Conservation (phyloP, 2,113 vertebrate species). For the Setophaga petechia region DNA sequence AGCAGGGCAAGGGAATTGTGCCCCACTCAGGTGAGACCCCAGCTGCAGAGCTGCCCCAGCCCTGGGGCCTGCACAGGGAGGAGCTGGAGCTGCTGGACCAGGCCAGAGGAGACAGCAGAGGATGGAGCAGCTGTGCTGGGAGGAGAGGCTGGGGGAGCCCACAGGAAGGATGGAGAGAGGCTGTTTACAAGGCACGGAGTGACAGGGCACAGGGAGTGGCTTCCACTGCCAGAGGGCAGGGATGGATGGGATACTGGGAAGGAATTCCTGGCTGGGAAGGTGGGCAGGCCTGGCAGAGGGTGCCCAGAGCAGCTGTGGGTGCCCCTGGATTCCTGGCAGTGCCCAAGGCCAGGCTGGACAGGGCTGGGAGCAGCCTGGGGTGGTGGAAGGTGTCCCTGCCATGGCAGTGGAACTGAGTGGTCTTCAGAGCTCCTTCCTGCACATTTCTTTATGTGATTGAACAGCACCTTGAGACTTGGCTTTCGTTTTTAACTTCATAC, state of each 20-base stretch:
- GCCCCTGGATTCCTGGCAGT: neutral
- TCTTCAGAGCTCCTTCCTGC: neutral
- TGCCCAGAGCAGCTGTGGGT: neutral
- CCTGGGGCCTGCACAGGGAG: neutral
- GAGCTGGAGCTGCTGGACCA: neutral
- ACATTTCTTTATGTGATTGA: neutral
- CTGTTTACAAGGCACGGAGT: rapidly evolving
- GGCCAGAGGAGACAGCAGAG: neutral
- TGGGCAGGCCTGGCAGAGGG: neutral
- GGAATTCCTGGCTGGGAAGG: rapidly evolving
- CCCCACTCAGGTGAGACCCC: neutral
- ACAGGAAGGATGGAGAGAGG: neutral
- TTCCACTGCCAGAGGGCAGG: neutral
- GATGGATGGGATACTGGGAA: rapidly evolving
- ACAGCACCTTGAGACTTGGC: neutral
- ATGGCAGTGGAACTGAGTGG: neutral
- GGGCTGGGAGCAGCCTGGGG: neutral
- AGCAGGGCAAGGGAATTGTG: neutral
- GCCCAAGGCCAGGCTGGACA: neutral
- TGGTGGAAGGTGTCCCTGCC: neutral
- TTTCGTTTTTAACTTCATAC: neutral
- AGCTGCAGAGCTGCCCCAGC: neutral
- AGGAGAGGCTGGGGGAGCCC: neutral
- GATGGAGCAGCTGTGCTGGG: neutral
- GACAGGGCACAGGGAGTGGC: neutral